A percentile compares a stretch with the other conserved stretches of the same genome.
Evolutionary conservation across 2,888 invertebrate species (phyloP).

Genomic region (Toxonevra muliebris): DNA sequence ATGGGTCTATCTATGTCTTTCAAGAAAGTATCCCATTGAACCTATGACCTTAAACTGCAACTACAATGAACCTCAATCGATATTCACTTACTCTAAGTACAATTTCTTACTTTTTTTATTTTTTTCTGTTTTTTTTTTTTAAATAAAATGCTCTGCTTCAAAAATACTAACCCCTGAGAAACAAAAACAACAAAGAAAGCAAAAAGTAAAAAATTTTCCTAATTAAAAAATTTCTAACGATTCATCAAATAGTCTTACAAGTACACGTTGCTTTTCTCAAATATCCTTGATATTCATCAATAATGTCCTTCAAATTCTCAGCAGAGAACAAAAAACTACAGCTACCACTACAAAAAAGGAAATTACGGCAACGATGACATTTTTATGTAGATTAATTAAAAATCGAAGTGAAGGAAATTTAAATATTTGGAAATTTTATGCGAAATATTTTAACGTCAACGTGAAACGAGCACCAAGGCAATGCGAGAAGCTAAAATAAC

Average conservation of each 20-base stretch:
- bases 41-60: too few relatives aligned
- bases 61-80: too few relatives aligned
- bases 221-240: slow-evolving; percentile 26
- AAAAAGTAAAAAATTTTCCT: slow-evolving; percentile 20
- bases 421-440: slow-evolving; percentile 27
- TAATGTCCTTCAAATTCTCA: not conserved
- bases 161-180: not conserved
- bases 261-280: not conserved
- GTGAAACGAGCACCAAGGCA: too few relatives aligned
- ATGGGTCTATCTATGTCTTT: too few relatives aligned
- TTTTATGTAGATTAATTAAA: slow-evolving; percentile 20
- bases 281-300: not conserved
- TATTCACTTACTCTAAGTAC: too few relatives aligned
- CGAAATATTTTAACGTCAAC: slow-evolving; percentile 8
- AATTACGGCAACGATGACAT: too few relatives aligned
- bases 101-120: too few relatives aligned
- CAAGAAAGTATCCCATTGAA: too few relatives aligned
- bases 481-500: too few relatives aligned
- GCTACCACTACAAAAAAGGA: too few relatives aligned
- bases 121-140: too few relatives aligned
- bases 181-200: not conserved
- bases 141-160: too few relatives aligned
- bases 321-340: not conserved
- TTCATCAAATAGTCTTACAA: slow-evolving; percentile 19
- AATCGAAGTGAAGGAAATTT: slow-evolving; percentile 27